A percentile compares a stretch with the other conserved stretches of the same genome.
Evolutionary conservation across 1,140 invertebrate genomes (phyloP).

Genomic region (Eriosoma lanigerum): DNA sequence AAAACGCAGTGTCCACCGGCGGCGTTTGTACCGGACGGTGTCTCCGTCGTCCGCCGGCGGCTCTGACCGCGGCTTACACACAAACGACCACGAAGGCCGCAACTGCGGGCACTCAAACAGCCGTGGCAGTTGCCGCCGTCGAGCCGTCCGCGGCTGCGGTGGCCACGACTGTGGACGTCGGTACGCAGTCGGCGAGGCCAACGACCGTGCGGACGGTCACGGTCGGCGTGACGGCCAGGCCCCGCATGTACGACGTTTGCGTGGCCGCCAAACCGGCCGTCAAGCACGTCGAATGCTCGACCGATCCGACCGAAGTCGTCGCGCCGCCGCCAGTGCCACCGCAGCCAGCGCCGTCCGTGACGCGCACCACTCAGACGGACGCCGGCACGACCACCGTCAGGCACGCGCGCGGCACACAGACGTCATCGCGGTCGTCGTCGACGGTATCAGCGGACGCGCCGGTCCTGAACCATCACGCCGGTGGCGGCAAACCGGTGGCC

Average conservation of each 20-base stretch:
- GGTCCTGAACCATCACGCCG: neutral
- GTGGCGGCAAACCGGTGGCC: neutral
- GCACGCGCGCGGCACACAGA: neutral
- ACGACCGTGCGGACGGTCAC: neutral
- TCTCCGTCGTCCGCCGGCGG: neutral
- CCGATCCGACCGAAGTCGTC: neutral
- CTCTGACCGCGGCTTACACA: neutral
- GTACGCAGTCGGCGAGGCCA: conserved; percentile 6
- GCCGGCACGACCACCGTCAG: neutral
- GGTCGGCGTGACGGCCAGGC: conserved; percentile 14
- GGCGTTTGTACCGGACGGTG: neutral
- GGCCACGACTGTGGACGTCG: neutral
- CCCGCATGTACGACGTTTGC: conserved; percentile 29
- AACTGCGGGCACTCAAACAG: neutral
- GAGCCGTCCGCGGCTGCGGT: too few relatives aligned
- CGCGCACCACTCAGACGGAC: conserved; percentile 31
- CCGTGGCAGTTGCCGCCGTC: neutral
- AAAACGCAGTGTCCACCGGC: neutral
- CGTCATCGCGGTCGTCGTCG: neutral
- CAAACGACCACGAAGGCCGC: neutral
- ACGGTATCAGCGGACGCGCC: neutral
- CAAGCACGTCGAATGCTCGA: conserved; percentile 31
- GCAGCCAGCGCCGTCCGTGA: neutral
- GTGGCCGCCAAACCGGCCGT: neutral
- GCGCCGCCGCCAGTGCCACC: neutral